phyloP scores from a whole-genome alignment of 2,888 invertebrate genomes.

The Tryphoninae sp. region DNA sequence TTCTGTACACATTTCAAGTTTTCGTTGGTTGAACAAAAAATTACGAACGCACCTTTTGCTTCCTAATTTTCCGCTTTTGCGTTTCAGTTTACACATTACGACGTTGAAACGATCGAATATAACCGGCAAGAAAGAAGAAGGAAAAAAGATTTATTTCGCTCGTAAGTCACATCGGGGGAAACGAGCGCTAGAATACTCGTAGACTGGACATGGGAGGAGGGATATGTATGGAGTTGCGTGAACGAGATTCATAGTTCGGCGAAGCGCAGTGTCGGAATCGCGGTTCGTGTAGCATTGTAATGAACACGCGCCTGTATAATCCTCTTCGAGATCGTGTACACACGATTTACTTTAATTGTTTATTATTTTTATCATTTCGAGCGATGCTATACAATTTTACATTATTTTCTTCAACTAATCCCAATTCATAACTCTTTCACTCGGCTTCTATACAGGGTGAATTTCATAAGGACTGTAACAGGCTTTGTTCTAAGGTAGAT shows the following conservation, averaged over 20 bases:
- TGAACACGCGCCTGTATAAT: slow-evolving; percentile 56
- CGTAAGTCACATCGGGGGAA: background rate
- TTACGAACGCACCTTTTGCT: background rate
- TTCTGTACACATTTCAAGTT: background rate
- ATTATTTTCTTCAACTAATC: slow-evolving; percentile 13
- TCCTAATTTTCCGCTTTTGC: background rate
- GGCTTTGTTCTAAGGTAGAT: too few species aligned
- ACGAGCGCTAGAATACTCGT: background rate
- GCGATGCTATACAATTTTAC: slow-evolving; percentile 11
- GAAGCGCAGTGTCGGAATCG: slow-evolving; percentile 55
- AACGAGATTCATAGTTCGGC: slow-evolving; percentile 50
- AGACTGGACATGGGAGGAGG: slow-evolving; percentile 24
- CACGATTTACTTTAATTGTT: slow-evolving; percentile 54
- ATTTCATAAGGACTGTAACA: too few species aligned
- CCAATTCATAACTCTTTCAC: background rate
- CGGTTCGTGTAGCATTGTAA: slow-evolving; percentile 62
- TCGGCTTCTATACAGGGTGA: too few species aligned
- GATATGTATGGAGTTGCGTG: slow-evolving; percentile 42
- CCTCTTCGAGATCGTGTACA: slow-evolving; percentile 44
- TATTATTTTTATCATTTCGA: slow-evolving; percentile 43
- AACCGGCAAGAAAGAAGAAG: background rate
- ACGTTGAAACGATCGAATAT: background rate
- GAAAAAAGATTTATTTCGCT: background rate
- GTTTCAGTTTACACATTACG: background rate
- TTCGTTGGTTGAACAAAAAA: background rate